Evolutionary conservation across 2,888 invertebrate species (phyloP), one percentile per base, ranked within the genome.

Genomic region (Busseola fusca): DNA sequence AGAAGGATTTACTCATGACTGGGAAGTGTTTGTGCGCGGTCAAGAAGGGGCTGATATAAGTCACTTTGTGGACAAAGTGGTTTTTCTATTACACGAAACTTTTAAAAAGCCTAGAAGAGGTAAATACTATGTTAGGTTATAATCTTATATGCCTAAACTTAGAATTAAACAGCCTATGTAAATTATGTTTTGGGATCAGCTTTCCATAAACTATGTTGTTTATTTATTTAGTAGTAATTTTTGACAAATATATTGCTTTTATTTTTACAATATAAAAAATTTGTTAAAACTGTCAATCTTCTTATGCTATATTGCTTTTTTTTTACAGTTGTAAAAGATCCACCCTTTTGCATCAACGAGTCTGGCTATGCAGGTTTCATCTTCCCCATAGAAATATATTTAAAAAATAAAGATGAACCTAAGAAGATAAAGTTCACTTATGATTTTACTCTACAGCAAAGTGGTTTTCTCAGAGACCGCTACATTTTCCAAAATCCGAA

Each of bases 311-410:
- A 34, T n/a, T 16, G 14, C 40, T 14, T 45, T 25, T 16, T 52
- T 65, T 63, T 97, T 97, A 64, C 96, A 98, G 98, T 98, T 86
- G 96, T 98, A 5, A 98, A 98, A 89, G 98, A 98, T 82, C 98
- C 99, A 65, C 99, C 99, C 4, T 99, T 98, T 94, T 95, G 97
- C 64, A 97, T 99, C 45, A 97, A 97, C 86, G 99, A 99, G 92
- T 98, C 98, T n/a, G 99, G 99, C 10, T 99, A 99, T 96, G 99
- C 99, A 74, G 98, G 99, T 48, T 99, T 99, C 92, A 96, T 97
- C 63, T 96, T 99, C 74, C 98, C 98, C 0, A 98, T 99, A 87
- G 98, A 99, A 89, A 97, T 99, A 83, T 97, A 98, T 92, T 96
- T 98, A 82, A 98, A 97, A 85, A 99, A 98, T 92, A 98, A 98